phyloP scores from a whole-genome alignment of 2,888 invertebrate species.

The Nomada goodeniana region DNA sequence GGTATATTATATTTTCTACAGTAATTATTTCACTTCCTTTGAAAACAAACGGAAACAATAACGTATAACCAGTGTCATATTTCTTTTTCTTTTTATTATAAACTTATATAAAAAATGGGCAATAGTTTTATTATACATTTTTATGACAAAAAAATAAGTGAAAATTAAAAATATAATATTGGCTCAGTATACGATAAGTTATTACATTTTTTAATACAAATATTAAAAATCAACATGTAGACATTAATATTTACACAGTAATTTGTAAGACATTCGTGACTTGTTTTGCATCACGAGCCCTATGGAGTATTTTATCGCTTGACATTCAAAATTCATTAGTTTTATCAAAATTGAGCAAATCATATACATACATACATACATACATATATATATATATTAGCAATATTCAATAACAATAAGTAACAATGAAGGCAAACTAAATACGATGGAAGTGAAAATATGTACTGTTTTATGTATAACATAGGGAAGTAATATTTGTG shows the following conservation, averaged over 20 bases:
- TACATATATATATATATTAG: conserved; percentile 3
- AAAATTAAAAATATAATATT: conserved; percentile 47
- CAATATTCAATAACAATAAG: conserved; percentile 17
- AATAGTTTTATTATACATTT: conserved; percentile 52
- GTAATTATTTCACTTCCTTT: not conserved
- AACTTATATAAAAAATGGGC: conserved; percentile 49
- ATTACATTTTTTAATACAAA: conserved; percentile 44
- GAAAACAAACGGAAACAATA: not conserved
- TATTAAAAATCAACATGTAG: conserved; percentile 37
- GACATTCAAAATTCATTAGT: conserved; percentile 44
- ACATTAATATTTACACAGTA: conserved; percentile 50
- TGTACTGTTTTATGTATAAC: conserved; percentile 8
- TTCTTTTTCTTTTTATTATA: conserved; percentile 22
- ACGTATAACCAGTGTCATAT: conserved; percentile 8
- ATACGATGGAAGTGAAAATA: conserved; percentile 25
- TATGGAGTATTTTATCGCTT: conserved; percentile 31
- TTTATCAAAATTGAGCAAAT: conserved; percentile 71
- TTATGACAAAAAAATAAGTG: conserved; percentile 43
- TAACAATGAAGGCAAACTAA: conserved; percentile 36
- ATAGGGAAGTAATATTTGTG: conserved; percentile 41
- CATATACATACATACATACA: conserved; percentile 6
- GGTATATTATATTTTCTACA: too few species aligned
- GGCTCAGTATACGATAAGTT: conserved; percentile 37
- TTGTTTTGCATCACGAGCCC: conserved; percentile 18
- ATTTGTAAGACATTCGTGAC: conserved; percentile 16